Conservation (phyloP, 2,888 invertebrate species). For the Ophion slaviceki region DNA sequence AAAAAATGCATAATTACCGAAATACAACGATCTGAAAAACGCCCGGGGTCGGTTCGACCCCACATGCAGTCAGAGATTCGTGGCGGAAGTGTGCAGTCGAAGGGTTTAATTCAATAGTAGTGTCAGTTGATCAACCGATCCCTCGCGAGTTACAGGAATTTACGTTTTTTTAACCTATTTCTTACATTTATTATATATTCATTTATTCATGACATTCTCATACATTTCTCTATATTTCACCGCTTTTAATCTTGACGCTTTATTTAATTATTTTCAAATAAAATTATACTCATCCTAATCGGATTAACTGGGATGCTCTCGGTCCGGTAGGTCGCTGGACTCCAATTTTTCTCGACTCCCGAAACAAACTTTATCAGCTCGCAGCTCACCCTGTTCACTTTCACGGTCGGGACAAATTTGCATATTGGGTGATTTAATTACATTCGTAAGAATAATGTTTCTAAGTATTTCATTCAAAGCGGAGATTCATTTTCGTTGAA, state of each 20-base stretch:
- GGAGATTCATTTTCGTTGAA: constrained; percentile 10
- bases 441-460: constrained; percentile 11
- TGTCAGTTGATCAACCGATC: too few species aligned
- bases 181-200: not conserved
- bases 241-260: not conserved
- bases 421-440: constrained; percentile 9
- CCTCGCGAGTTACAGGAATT: not conserved
- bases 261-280: not conserved
- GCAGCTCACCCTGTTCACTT: not conserved
- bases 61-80: too few species aligned
- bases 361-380: not conserved
- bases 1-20: too few species aligned
- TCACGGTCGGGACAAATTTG: constrained; percentile 1
- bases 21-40: too few species aligned
- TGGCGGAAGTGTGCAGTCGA: too few species aligned
- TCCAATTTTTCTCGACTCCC: not conserved
- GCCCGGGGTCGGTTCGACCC: too few species aligned
- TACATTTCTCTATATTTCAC: not conserved
- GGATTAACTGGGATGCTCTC: not conserved
- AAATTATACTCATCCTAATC: not conserved
- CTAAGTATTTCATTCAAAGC: not conserved
- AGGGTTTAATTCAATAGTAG: too few species aligned
- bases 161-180: not conserved
- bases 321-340: not conserved
- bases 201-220: not conserved